Conservation (phyloP, 2,888 invertebrate species). For the Imbricaverruca yamaguchii region DNA sequence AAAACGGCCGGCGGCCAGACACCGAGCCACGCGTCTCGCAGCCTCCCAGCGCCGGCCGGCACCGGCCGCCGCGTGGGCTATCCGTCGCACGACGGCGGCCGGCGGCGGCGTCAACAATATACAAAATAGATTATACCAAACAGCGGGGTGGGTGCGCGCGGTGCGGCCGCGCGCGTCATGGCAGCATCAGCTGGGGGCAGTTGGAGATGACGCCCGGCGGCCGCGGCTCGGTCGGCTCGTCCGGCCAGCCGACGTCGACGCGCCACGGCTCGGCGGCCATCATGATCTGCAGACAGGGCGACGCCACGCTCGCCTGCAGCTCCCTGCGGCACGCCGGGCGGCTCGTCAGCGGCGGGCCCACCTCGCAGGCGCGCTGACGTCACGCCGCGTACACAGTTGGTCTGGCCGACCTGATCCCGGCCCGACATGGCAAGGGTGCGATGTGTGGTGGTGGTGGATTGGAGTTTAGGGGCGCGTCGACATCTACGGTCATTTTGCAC, state of each 20-base stretch:
- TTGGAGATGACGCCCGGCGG: not conserved
- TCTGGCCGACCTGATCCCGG: too few species aligned
- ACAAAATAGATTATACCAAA: conserved; percentile 6
- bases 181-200: conserved; percentile 3
- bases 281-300: conserved; percentile 15
- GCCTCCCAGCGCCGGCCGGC: too few species aligned
- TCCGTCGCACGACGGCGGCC: not conserved
- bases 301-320: not conserved
- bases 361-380: not conserved
- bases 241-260: not conserved
- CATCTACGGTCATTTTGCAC: too few species aligned
- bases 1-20: too few species aligned
- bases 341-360: not conserved
- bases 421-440: too few species aligned
- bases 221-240: not conserved
- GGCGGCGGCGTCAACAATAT: not conserved
- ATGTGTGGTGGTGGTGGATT: too few species aligned
- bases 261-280: conserved; percentile 9
- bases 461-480: too few species aligned
- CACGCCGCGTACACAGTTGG: too few species aligned
- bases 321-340: too few species aligned
- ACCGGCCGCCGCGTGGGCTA: too few species aligned
- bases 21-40: too few species aligned
- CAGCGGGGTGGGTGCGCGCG: not conserved
- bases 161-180: not conserved